Percentiles rank a stretch among this genome's conserved stretches.
Conservation (phyloP, 2,113 vertebrate genomes). For the Dolichotis patagonum region DNA sequence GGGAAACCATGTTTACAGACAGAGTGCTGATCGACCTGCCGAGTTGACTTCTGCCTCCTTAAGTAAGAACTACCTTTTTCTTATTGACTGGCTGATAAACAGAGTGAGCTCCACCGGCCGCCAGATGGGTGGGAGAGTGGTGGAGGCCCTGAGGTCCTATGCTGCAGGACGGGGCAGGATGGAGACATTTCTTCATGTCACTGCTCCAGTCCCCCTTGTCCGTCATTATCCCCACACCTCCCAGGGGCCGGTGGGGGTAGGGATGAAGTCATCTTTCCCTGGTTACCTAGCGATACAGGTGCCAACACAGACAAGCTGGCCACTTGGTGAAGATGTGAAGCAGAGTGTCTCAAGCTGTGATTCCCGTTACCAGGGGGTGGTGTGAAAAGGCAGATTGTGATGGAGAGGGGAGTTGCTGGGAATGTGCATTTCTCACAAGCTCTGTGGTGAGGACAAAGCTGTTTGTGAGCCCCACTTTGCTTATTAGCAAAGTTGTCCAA, state of each 20-base stretch:
- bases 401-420: neutral
- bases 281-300: neutral
- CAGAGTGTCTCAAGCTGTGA: neutral
- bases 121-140: constrained; percentile 65
- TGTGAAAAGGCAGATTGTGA: neutral
- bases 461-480: neutral
- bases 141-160: neutral
- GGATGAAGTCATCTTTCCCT: neutral
- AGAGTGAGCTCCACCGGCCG: constrained; percentile 77
- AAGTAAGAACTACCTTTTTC: constrained; percentile 94
- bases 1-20: constrained; percentile 99
- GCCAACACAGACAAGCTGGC: neutral
- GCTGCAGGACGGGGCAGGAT: neutral
- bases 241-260: neutral
- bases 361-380: neutral
- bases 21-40: constrained; percentile 98
- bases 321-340: neutral
- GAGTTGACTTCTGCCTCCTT: constrained; percentile 98
- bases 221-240: neutral
- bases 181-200: neutral
- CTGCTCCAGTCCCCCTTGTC: neutral
- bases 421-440: neutral
- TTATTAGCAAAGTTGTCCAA: neutral
- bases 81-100: constrained; percentile 92
- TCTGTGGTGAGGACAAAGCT: rapidly evolving